A percentile compares a stretch with the other conserved stretches of the same genome.
phyloP scores from a whole-genome alignment of 2,888 invertebrate genomes.

The Habroteleia sp. region DNA sequence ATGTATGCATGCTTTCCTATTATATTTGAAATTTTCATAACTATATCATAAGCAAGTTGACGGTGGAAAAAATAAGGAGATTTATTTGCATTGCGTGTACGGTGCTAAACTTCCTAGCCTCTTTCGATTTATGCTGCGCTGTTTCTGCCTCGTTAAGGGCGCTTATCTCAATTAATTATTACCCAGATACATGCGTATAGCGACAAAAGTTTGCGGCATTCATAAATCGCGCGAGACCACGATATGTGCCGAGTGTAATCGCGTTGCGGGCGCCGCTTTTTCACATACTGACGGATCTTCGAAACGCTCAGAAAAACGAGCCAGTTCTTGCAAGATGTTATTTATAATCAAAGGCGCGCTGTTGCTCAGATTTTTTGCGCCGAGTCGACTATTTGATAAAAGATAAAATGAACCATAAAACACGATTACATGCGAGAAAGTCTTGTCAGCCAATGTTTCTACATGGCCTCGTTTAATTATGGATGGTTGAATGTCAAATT shows the following conservation, averaged over 20 bases:
- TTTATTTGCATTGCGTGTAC: conserved; percentile 55
- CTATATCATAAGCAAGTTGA: too few relatives aligned
- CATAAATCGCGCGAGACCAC: conserved; percentile 60
- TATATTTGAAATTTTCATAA: background rate
- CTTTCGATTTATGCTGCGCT: conserved; percentile 55
- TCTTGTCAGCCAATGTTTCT: conserved; percentile 26
- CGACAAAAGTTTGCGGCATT: conserved; percentile 62
- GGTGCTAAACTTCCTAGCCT: conserved; percentile 41
- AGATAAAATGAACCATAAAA: conserved; percentile 44
- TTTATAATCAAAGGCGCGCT: conserved; percentile 26
- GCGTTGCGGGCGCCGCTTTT: conserved; percentile 24
- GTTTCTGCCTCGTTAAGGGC: conserved; percentile 63
- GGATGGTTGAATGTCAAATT: conserved; percentile 13
- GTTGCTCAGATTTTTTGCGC: conserved; percentile 26
- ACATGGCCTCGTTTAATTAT: conserved; percentile 42
- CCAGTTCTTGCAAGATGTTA: conserved; percentile 48
- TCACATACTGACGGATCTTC: conserved; percentile 24
- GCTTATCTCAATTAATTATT: conserved; percentile 68
- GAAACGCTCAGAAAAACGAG: conserved; percentile 42
- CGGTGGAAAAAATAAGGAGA: conserved; percentile 52
- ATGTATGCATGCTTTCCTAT: background rate
- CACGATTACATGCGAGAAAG: conserved; percentile 25
- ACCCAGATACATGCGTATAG: conserved; percentile 55
- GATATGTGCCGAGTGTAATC: conserved; percentile 38
- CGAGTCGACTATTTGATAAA: conserved; percentile 35